Evolutionary conservation across 1,140 invertebrate genomes (phyloP).

Genomic region (Trachymyrmex septentrionalis): DNA sequence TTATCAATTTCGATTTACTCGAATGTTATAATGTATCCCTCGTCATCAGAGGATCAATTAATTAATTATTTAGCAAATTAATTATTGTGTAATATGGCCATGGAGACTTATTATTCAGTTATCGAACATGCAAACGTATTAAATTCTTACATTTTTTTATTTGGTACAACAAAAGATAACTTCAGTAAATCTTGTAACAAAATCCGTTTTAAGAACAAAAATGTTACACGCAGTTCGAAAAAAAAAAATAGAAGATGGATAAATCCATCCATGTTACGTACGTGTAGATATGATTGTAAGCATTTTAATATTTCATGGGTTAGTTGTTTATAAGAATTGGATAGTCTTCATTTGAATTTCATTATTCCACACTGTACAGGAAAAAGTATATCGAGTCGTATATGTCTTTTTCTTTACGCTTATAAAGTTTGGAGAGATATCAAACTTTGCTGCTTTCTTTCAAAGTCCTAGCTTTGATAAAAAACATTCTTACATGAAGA

Average conservation of each 20-base stretch:
- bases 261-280: no score
- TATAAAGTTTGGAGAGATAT: not conserved
- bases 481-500: constrained; percentile 10
- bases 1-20: not conserved
- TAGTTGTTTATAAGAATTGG: not conserved
- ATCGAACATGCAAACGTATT: not conserved
- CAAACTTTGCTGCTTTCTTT: not conserved
- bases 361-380: constrained; percentile 1
- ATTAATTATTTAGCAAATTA: constrained; percentile 5
- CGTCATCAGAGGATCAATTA: not conserved
- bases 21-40: not conserved
- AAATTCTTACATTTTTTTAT: constrained; percentile 1
- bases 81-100: not conserved
- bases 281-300: not conserved
- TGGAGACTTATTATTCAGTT: not conserved
- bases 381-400: not conserved
- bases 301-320: constrained; percentile 70
- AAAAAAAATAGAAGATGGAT: not conserved
- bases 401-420: not conserved
- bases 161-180: not conserved
- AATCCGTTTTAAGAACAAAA: not conserved
- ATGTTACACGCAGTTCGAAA: not conserved
- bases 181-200: not conserved
- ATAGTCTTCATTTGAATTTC: constrained; percentile 60
- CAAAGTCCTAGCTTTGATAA: not conserved